Percentiles rank a stretch among this genome's conserved stretches.
Evolutionary conservation across 2,113 vertebrate species (phyloP).

Genomic region (Myotis brandtii): DNA sequence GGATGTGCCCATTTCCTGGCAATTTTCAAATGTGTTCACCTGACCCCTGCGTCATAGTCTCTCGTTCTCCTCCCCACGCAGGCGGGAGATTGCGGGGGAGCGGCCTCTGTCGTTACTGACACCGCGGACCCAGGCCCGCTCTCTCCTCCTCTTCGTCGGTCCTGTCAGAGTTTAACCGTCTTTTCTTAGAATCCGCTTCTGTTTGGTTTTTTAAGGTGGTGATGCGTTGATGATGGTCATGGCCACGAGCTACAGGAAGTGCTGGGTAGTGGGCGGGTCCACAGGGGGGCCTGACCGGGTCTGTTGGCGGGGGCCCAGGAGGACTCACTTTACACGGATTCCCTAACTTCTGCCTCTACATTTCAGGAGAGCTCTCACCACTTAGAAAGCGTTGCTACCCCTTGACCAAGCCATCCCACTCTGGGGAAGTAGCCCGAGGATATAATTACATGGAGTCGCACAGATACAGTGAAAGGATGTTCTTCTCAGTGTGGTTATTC

Average conservation of each 20-base stretch:
- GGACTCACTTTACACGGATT: fast-evolving
- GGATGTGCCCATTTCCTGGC: too few relatives aligned
- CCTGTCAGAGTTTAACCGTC: neutral
- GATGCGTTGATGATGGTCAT: neutral
- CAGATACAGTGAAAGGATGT: fast-evolving
- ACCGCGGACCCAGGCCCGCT: fast-evolving
- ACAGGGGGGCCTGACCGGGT: fast-evolving
- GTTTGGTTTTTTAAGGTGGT: neutral
- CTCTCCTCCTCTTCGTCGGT: neutral
- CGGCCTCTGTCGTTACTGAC: fast-evolving
- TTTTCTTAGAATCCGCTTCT: neutral
- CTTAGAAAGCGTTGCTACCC: neutral
- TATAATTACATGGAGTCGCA: fast-evolving
- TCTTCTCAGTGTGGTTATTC: fast-evolving
- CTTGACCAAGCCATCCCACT: neutral
- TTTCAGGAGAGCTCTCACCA: neutral
- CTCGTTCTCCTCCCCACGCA: fast-evolving
- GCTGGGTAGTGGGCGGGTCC: fast-evolving
- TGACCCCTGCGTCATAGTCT: fast-evolving
- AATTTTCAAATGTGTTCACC: neutral
- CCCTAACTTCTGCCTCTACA: fast-evolving
- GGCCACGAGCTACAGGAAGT: fast-evolving
- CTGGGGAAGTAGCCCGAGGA: neutral
- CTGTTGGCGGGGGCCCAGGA: fast-evolving
- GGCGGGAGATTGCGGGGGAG: neutral